Conservation (phyloP, 1,140 invertebrate species). For the Thereuonema tuberculata region DNA sequence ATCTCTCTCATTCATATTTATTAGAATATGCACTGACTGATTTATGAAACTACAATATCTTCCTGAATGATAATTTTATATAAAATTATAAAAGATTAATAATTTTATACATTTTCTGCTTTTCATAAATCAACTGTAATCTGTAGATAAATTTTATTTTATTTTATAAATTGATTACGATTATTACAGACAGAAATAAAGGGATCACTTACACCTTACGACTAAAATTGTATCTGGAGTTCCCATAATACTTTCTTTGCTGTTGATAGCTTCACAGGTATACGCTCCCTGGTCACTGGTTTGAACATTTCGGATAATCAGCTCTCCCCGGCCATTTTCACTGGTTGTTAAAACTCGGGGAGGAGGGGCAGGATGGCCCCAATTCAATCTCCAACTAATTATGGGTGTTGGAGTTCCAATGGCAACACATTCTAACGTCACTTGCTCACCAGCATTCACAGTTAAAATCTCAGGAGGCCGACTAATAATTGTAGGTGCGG, state of each 20-base stretch:
- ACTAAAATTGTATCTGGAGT: conserved; percentile 78
- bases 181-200: too few relatives aligned
- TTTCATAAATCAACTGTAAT: too few relatives aligned
- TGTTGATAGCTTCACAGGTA: conserved; percentile 92
- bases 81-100: too few relatives aligned
- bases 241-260: conserved; percentile 66
- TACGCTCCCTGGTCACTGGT: conserved; percentile 81
- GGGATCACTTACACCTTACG: conserved; percentile 40
- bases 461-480: conserved; percentile 53
- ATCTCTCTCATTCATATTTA: too few relatives aligned
- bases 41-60: too few relatives aligned
- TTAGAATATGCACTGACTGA: too few relatives aligned
- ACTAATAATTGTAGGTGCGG: conserved; percentile 46
- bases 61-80: too few relatives aligned
- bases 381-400: conserved; percentile 91
- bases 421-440: conserved; percentile 70
- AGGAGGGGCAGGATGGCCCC: conserved; percentile 78
- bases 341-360: conserved; percentile 61
- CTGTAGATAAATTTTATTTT: too few relatives aligned
- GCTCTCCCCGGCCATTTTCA: conserved; percentile 58
- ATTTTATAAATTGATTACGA: background rate
- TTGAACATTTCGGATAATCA: conserved; percentile 64
- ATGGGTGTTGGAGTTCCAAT: conserved; percentile 77
- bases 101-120: too few relatives aligned
- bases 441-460: conserved; percentile 51